Percentiles rank a stretch among this genome's conserved stretches.
Conservation (phyloP, 2,113 vertebrate species). For the Holacanthus passer region DNA sequence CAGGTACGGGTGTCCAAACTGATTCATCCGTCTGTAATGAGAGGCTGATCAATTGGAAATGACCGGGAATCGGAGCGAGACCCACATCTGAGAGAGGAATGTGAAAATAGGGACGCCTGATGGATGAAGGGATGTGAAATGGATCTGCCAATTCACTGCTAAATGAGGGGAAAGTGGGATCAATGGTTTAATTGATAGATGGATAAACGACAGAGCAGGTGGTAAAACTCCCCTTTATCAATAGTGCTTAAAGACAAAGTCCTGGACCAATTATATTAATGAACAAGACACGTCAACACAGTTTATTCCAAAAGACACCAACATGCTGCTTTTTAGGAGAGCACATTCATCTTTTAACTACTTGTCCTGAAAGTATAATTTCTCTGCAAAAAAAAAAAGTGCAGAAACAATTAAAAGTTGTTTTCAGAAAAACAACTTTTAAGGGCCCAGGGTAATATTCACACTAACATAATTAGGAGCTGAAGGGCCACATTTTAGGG, state of each 20-base stretch:
- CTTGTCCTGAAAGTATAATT: too few species aligned
- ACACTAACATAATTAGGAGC: too few species aligned
- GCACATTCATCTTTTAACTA: too few species aligned
- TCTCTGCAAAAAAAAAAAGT: too few species aligned
- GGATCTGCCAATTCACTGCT: neutral
- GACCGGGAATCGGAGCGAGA: neutral
- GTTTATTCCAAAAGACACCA: neutral
- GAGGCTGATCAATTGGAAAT: neutral
- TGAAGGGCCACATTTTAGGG: too few species aligned
- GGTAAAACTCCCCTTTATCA: neutral
- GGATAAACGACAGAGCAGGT: neutral
- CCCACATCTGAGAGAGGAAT: neutral
- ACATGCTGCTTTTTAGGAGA: neutral
- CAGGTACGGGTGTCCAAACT: constrained; percentile 16
- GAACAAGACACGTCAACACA: neutral
- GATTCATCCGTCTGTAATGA: constrained; percentile 10
- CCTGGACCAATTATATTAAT: neutral
- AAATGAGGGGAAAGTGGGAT: neutral
- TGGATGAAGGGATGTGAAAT: neutral
- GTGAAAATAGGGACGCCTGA: neutral
- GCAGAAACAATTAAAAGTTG: too few species aligned
- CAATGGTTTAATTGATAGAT: neutral
- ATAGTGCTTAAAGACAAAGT: neutral
- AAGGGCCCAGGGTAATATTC: too few species aligned
- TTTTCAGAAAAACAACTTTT: too few species aligned